Percentiles rank a stretch among this genome's conserved stretches.
Conservation (phyloP, 2,113 vertebrate species). For the Epinephelus moara region DNA sequence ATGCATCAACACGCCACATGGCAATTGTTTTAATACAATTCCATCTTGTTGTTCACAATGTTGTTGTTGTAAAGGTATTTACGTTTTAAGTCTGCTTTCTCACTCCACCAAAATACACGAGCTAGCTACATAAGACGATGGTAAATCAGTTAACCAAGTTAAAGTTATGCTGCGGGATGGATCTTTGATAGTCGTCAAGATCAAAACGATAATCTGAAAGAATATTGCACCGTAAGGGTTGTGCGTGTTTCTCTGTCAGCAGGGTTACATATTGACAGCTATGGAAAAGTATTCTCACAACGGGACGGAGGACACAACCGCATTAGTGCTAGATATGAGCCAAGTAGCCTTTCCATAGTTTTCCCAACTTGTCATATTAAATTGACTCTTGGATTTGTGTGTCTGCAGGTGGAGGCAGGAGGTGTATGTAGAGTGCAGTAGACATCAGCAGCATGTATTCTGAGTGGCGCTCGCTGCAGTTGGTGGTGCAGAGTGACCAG, state of each 20-base stretch:
- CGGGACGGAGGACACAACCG: background rate
- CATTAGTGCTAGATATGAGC: too few relatives aligned
- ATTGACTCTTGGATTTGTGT: conserved; percentile 20
- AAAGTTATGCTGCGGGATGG: background rate
- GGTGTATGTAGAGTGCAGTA: conserved; percentile 74
- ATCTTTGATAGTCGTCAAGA: background rate
- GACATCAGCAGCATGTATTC: conserved; percentile 92
- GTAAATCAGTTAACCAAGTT: background rate
- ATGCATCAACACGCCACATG: background rate
- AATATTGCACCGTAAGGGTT: background rate
- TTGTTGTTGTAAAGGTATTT: background rate
- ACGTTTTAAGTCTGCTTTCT: background rate
- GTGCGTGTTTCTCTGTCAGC: background rate
- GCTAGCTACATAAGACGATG: background rate
- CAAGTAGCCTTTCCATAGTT: background rate
- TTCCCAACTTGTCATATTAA: background rate
- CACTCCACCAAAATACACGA: background rate
- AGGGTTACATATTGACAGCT: background rate
- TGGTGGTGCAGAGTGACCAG: conserved; percentile 96
- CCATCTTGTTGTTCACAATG: background rate
- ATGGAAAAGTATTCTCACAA: background rate
- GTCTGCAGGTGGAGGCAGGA: conserved; percentile 77
- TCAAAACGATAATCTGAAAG: background rate
- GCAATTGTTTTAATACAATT: background rate
- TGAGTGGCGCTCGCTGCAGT: conserved; percentile 97